phyloP scores from a whole-genome alignment of 2,113 vertebrate species.

The Elaphurus davidianus region DNA sequence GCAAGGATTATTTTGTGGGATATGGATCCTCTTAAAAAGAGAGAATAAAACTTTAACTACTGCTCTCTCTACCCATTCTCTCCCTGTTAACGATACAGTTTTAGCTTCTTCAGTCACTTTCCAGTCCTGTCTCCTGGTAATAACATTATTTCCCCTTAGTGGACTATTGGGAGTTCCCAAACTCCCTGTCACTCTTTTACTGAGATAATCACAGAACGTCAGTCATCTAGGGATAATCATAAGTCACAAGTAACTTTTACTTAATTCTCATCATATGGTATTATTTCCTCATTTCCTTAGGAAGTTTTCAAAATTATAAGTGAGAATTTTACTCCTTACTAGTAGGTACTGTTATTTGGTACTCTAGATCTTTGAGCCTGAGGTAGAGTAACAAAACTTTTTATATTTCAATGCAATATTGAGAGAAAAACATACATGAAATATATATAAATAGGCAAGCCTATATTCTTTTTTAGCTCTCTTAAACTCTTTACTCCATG shows the following conservation, averaged over 20 bases:
- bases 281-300: not conserved
- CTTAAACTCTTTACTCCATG: not conserved
- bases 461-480: not conserved
- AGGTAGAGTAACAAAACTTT: not conserved
- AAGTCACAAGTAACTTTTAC: not conserved
- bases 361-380: not conserved
- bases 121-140: not conserved
- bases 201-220: not conserved
- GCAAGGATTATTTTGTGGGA: not conserved
- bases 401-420: not conserved
- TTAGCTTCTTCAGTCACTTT: not conserved
- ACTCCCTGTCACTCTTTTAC: not conserved
- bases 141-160: not conserved
- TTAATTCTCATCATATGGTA: not conserved
- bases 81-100: not conserved
- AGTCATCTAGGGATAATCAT: not conserved
- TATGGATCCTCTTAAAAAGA: not conserved
- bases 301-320: conserved; percentile 13
- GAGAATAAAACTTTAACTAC: not conserved
- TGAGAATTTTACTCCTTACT: not conserved
- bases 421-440: not conserved
- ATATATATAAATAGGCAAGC: not conserved
- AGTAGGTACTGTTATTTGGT: not conserved
- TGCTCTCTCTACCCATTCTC: not conserved
- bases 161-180: not conserved